Conservation (phyloP, 1,140 invertebrate genomes). For the Zelostemma sp. region DNA sequence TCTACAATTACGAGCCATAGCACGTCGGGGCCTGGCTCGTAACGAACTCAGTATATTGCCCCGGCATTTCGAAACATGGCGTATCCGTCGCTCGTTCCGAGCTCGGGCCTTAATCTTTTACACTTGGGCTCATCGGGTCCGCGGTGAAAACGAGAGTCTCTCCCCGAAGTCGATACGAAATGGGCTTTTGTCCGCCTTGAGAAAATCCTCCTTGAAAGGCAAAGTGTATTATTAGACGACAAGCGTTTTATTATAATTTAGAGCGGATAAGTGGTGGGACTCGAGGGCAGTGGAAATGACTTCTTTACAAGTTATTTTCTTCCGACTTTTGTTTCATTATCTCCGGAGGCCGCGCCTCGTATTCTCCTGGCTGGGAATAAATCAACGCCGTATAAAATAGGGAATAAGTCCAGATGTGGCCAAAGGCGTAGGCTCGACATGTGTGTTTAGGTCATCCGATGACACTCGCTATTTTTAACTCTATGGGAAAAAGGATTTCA, state of each 20-base stretch:
- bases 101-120: conserved; percentile 30
- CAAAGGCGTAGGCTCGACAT: conserved; percentile 30
- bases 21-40: conserved; percentile 62
- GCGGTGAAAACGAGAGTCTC: conserved; percentile 44
- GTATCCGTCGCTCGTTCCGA: conserved; percentile 29
- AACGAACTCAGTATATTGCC: conserved; percentile 69
- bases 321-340: conserved; percentile 6
- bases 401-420: conserved; percentile 43
- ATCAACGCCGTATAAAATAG: conserved; percentile 35
- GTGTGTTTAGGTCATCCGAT: conserved; percentile 34
- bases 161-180: conserved; percentile 17
- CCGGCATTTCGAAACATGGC: conserved; percentile 58
- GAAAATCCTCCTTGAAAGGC: conserved; percentile 25
- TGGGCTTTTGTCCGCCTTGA: conserved; percentile 28
- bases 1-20: conserved; percentile 70
- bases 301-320: conserved; percentile 25
- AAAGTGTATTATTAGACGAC: conserved; percentile 42
- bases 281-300: conserved; percentile 22
- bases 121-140: conserved; percentile 31
- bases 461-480: conserved; percentile 50
- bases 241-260: conserved; percentile 46
- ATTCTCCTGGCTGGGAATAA: conserved; percentile 43
- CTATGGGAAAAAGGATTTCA: conserved; percentile 43
- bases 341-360: conserved; percentile 12
- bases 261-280: conserved; percentile 20